phyloP scores from a whole-genome alignment of 2,113 vertebrate species.

The Tinamus guttatus region DNA sequence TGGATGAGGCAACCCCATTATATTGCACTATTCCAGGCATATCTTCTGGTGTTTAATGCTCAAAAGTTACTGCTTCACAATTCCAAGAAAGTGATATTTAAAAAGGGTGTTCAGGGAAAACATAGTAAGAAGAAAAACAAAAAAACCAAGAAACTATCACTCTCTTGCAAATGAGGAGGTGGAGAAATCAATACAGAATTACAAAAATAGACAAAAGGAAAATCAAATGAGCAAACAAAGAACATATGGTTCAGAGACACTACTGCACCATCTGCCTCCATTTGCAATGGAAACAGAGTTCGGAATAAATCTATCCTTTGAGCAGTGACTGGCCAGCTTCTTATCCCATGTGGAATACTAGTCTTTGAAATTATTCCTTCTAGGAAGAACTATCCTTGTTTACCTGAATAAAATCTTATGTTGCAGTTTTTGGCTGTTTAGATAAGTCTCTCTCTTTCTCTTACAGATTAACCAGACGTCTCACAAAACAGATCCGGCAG shows the following conservation, averaged over 20 bases:
- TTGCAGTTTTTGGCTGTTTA: neutral
- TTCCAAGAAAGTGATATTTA: neutral
- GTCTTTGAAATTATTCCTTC: neutral
- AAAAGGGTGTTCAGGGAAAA: neutral
- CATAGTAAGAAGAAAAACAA: neutral
- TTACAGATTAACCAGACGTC: neutral
- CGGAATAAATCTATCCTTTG: neutral
- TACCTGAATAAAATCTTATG: neutral
- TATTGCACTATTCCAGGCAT: neutral
- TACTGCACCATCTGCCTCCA: conserved; percentile 18
- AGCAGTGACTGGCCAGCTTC: neutral
- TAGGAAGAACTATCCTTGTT: neutral
- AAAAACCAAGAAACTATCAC: neutral
- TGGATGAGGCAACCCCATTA: neutral
- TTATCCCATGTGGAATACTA: neutral
- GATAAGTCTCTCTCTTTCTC: neutral
- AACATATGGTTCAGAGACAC: neutral
- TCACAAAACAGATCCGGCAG: neutral
- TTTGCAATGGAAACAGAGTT: neutral
- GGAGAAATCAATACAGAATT: neutral
- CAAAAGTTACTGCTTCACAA: neutral
- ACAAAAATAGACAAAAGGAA: neutral
- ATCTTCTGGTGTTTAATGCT: neutral
- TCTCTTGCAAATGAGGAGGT: conserved; percentile 34
- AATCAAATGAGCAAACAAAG: conserved; percentile 9